Base-by-base conservation (phyloP, 1,140 invertebrate species). In the Olivierus martensii region DNA sequence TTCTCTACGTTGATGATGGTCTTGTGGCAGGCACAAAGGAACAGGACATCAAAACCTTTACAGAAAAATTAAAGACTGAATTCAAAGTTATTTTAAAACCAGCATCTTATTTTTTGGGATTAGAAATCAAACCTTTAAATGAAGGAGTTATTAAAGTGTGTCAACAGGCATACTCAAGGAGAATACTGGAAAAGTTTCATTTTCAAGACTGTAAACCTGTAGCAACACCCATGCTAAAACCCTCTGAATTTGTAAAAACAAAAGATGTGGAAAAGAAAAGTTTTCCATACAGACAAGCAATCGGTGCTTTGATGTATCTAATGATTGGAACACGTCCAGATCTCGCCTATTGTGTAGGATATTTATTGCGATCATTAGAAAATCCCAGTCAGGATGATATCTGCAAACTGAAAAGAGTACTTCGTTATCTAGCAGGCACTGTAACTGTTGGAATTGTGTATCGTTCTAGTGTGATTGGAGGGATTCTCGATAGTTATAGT, bases 381-480 rank as follows among this genome's bases (percentile, higher is more conserved):
- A 37, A n/a, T 36, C 48, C 48, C 17, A 7, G 10, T 3, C 1
- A 35, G 2, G 14, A 22, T 10, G 37, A 75, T 61, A 44, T 28
- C 38, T 57, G 51, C 4, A 61, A 64, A 50, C 66, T 62, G 0
- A 73, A 74, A 52, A 46, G 71, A 46, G 55, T 74, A 0, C 53
- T 73, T 18, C 59, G 62, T 36, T 73, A 74, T 55, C 46, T 76
- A 11, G 69, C 67, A 51, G 67, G 65, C 34, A 73, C 69, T 28
- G 55, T 49, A 44, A 48, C 42, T 3, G 19, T 28, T n/a, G 46
- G 52, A 7, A 47, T 49, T 36, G 1, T 37, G 12, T 49, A 15
- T 39, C 19, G 22, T 18, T 19, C 15, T 10, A 35, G 3, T 22
- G 19, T 2, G 3, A 4, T 22, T 36, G 3, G 7, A 17, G 59